Evolutionary conservation across 2,888 invertebrate genomes (phyloP), one percentile per base, ranked within the genome.

Genomic region (Agrotis clavis): DNA sequence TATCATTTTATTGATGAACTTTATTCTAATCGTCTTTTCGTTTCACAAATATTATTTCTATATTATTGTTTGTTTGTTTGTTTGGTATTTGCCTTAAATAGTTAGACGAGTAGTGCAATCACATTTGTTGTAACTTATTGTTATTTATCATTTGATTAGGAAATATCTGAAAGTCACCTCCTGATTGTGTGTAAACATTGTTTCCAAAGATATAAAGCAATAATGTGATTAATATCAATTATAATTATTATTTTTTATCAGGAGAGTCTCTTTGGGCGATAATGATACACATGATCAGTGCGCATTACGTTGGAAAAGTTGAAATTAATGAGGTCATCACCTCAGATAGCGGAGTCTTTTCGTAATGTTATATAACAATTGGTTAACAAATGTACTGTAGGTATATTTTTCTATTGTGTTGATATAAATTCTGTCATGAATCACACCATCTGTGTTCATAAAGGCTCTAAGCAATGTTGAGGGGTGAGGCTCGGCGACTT

Each of bases 371-470:
- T 30, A 63, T 82, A 83, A 86, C 85, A 85, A 77, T 85, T 73
- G 63, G 77, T 83, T 79, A 67, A 60, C 74, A 77, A 86, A 79
- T 74, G 79, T 83, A 69, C 67, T 83, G 62, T 84, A 79, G 77
- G 62, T 79, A 65, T 77, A 67, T 84, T 78, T 81, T 71, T 79
- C 62, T 75, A 80, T 79, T 35, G 79, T 78, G 68, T 84, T 86
- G 68, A 65, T 78, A 82, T 79, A 79, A 71, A 71, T 81, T 86
- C 84, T 78, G 83, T 86, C 83, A 86, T 91, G 92, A 90, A 93
- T 90, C 91, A 93, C 94, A 91, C 94, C 95, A 94, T 93, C 92
- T 94, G 95, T 95, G 95, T 95, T 95, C 95, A 92, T 88, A 79
- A 84, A 77, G 84, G 70, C 71, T 82, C 64, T 35, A 67, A 71